A percentile compares a stretch with the other conserved stretches of the same genome.
Evolutionary conservation across 2,113 vertebrate species (phyloP).

Genomic region (Peromyscus californicus): DNA sequence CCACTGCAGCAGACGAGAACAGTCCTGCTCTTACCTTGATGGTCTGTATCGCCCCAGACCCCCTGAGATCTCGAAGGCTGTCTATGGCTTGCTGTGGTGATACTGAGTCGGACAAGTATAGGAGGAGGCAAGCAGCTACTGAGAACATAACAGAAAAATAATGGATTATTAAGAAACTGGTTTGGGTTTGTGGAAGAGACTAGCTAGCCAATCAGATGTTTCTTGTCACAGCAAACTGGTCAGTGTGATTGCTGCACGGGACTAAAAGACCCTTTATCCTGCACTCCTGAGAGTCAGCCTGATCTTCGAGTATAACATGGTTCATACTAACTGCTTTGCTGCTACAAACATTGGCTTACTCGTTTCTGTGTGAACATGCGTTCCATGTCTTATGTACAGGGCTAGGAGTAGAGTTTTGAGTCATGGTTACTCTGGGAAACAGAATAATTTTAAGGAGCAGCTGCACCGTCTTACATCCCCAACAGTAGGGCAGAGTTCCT

Average conservation of each 20-base stretch:
- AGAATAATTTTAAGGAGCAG: neutral
- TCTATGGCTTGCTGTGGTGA: conserved; percentile 92
- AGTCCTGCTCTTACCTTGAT: conserved; percentile 90
- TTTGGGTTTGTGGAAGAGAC: neutral
- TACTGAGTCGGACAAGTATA: conserved; percentile 90
- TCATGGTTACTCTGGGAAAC: neutral
- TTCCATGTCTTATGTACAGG: neutral
- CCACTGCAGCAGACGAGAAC: too few relatives aligned
- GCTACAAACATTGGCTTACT: neutral
- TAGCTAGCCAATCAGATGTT: neutral
- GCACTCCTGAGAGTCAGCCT: conserved; percentile 22
- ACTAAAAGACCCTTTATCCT: neutral
- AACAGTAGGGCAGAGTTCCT: neutral
- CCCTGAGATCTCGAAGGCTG: conserved; percentile 90
- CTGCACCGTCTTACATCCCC: too few relatives aligned
- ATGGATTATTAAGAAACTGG: neutral
- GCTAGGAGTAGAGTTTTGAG: neutral
- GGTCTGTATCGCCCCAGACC: conserved; percentile 93
- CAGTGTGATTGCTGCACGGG: neutral
- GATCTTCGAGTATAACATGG: conserved; percentile 21
- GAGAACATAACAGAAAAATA: neutral
- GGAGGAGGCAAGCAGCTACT: conserved; percentile 95
- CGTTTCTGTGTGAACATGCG: neutral
- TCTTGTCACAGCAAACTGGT: neutral
- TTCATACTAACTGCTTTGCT: conserved; percentile 3